phyloP scores from a whole-genome alignment of 2,113 vertebrate species.

The Cinclus mexicanus region DNA sequence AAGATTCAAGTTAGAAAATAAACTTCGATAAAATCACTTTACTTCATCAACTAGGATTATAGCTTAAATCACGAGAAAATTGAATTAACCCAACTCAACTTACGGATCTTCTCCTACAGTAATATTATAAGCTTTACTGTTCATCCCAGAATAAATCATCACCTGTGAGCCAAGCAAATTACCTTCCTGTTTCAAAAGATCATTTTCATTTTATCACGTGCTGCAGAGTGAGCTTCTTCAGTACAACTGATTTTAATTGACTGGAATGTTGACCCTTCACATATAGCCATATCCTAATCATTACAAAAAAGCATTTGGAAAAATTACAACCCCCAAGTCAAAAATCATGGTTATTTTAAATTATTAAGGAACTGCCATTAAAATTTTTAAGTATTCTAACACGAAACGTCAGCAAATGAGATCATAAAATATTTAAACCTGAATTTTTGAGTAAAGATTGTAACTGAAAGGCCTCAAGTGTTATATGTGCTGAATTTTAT shows the following conservation, averaged over 20 bases:
- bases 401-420: neutral
- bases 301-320: neutral
- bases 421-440: neutral
- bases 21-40: neutral
- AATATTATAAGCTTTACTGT: neutral
- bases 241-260: neutral
- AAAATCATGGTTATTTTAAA: neutral
- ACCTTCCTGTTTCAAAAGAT: neutral
- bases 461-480: neutral
- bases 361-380: neutral
- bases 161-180: neutral
- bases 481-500: neutral
- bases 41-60: neutral
- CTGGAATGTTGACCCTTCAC: neutral
- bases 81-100: neutral
- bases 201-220: neutral
- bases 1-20: neutral
- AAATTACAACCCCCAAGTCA: neutral
- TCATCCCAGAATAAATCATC: neutral
- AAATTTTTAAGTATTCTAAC: neutral
- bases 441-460: neutral
- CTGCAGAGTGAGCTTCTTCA: neutral
- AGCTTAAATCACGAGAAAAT: neutral
- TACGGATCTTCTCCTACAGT: neutral
- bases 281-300: neutral